phyloP scores from a whole-genome alignment of 2,113 vertebrate genomes.

The Lanius ludovicianus region DNA sequence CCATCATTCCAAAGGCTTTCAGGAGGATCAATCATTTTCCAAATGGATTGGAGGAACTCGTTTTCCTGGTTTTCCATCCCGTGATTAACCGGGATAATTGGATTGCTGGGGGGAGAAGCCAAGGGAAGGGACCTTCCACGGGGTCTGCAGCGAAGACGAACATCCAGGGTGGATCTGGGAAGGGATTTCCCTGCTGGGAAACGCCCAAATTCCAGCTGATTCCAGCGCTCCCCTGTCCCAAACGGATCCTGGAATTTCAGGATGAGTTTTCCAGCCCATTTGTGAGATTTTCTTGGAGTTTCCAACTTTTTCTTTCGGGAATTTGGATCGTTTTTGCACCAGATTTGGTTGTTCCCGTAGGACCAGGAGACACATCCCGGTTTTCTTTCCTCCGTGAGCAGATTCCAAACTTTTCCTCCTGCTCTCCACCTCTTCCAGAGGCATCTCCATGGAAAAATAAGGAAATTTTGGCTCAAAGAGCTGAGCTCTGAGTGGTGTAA shows the following conservation, averaged over 20 bases:
- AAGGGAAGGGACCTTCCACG: neutral
- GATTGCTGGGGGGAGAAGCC: neutral
- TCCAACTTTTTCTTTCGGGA: neutral
- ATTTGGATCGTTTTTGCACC: neutral
- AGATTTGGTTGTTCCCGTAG: neutral
- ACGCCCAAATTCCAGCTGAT: neutral
- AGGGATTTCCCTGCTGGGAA: neutral
- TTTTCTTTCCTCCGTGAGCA: fast-evolving
- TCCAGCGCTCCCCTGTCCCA: fast-evolving
- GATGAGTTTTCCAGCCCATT: neutral
- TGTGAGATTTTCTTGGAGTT: fast-evolving
- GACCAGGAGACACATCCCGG: fast-evolving
- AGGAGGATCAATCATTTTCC: neutral
- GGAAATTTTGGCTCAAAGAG: neutral
- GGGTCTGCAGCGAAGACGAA: neutral
- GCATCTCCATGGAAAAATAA: neutral
- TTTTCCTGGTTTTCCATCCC: neutral
- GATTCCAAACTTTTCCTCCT: neutral
- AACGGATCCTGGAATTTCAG: neutral
- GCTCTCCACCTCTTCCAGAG: neutral
- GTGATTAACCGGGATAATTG: neutral
- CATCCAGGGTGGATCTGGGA: neutral
- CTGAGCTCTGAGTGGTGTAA: fast-evolving
- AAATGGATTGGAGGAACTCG: neutral
- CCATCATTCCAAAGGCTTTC: neutral